Evolutionary conservation across 2,797 vertebrate genomes (phyloP).

Genomic region (Silurus aristotelis): DNA sequence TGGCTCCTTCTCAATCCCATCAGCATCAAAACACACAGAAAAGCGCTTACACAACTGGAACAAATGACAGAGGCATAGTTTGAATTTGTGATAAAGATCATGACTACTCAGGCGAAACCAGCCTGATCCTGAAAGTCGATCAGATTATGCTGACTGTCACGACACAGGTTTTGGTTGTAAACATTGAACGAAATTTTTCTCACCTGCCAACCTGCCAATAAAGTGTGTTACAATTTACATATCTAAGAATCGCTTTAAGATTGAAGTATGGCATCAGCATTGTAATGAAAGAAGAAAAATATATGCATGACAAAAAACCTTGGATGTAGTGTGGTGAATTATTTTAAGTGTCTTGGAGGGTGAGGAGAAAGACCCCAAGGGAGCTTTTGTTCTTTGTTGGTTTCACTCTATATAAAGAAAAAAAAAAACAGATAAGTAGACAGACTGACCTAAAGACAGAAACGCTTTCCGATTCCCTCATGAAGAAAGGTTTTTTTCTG

Average conservation of each 20-base stretch:
- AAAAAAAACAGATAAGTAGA: too few relatives aligned
- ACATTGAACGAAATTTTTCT: background rate
- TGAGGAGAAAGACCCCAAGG: background rate
- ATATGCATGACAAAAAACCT: background rate
- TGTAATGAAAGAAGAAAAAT: background rate
- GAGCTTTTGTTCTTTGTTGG: background rate
- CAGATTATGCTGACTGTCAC: background rate
- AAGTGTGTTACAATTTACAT: background rate
- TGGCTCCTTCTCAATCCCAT: background rate
- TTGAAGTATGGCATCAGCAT: background rate
- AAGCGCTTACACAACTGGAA: background rate
- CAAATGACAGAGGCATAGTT: background rate
- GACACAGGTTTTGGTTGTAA: background rate
- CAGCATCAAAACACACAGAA: background rate
- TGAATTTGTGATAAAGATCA: background rate
- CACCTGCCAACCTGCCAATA: background rate
- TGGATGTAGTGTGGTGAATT: background rate
- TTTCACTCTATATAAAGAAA: background rate
- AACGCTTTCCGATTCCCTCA: too few relatives aligned
- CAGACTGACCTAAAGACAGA: too few relatives aligned
- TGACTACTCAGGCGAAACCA: background rate
- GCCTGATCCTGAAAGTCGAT: background rate
- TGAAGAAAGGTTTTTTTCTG: too few relatives aligned
- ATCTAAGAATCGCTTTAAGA: background rate
- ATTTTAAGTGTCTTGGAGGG: background rate